Percentiles rank a stretch among this genome's conserved stretches.
These are phyloP conservation scores for Lasiurus cinereus DNA, from an alignment of 2,113 vertebrate genomes.

Conservation along the genomic window DNA sequence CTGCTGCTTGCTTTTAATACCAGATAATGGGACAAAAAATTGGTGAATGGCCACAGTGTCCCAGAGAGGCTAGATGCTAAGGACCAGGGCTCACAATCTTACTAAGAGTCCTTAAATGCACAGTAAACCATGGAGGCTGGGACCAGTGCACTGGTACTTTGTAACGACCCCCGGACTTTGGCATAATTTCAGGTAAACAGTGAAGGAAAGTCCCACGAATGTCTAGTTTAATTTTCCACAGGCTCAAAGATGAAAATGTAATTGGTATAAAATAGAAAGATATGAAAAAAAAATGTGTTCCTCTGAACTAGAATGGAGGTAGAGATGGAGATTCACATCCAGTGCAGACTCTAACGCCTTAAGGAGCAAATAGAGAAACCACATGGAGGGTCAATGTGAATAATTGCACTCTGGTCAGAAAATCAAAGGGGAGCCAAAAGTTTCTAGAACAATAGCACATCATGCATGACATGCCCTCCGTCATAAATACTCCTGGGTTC, in stretches of 20 bases:
- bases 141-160: not conserved
- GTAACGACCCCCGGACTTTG: not conserved
- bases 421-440: not conserved
- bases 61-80: not conserved
- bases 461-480: not conserved
- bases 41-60: no score
- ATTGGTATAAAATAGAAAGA: not conserved
- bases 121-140: not conserved
- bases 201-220: not conserved
- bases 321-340: not conserved
- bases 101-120: not conserved
- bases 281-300: not conserved
- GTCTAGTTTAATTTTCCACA: not conserved
- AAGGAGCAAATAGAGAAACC: not conserved
- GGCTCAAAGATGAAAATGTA: not conserved
- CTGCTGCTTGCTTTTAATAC: not conserved
- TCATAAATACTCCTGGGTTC: not conserved
- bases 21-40: not conserved
- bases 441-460: not conserved
- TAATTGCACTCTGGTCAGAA: not conserved
- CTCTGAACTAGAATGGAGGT: not conserved
- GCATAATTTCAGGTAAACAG: not conserved
- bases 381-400: not conserved
- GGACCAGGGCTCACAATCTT: not conserved
- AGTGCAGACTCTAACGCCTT: not conserved